Evolutionary conservation across 1,140 invertebrate species (phyloP), one percentile per base, ranked within the genome.

Genomic region (Nephila pilipes): DNA sequence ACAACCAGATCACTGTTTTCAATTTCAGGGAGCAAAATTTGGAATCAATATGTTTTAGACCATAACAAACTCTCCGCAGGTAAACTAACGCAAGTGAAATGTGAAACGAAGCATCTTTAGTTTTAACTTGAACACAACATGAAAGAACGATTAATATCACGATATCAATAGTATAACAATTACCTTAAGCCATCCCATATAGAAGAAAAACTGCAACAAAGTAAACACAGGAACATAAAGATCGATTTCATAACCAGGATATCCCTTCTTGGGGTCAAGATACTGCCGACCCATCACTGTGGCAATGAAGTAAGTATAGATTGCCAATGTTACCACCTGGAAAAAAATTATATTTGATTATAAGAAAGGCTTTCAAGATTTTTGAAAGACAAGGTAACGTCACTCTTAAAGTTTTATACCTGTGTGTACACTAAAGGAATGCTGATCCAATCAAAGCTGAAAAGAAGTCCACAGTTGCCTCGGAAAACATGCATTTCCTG

Each of bases 281-380:
- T 98, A 97, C 95, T 98, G 98, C 54, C 97, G 96, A 12, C 98
- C 98, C 95, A 98, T 96, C 36, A 98, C 95, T 55, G 92, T 87
- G 92, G 98, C 98, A 94, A 98, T 96, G 95, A 99, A 99, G 95
- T 99, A 99, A 12, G 97, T 97, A 94, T 99, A 99, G n/a, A 90
- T 90, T 36, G 94, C 93, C n/a, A 94, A 25, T 25, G 93, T 94
- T 92, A 96, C 96, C 2, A 93, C 92, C 92, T 93, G 54, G 22
- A 54, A 81, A 75, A 32, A 22, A 69, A 38, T 80, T 60, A 0
- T 6, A 85, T n/a, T n/a, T 55, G 0, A 81, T 38, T 81, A n/a
- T 10, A 46, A 46, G 12, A 10, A 46, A 46, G 6, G 46, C 12
- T 46, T 4, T 1, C 0, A 46, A 46, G 46, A 46, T 1, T 6